Base-by-base conservation (phyloP, 2,113 vertebrate species). In the Desmodus rotundus region DNA sequence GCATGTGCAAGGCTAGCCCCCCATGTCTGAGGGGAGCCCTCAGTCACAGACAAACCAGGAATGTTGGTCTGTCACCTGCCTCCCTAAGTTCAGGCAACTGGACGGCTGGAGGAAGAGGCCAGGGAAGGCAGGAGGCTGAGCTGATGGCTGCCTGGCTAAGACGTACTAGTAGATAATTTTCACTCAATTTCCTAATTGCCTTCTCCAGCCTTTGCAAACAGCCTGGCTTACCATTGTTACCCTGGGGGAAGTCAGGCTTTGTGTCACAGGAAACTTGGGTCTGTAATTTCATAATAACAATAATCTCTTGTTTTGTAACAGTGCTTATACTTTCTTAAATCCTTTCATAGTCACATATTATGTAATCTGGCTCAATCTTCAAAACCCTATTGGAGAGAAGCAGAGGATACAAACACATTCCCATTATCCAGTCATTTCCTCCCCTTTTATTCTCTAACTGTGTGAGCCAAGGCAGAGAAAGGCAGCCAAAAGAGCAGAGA, bases 241-340 rank as follows among this genome's bases (percentile, higher is more conserved):
- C 70, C 65, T 13, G 52, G 56, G n/a, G 26, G 56, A 83, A 43
- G 24, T 52, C 31, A 80, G n/a, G 22, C 52, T 87, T 56, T 72
- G 17, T 72, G 41, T 88, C 16, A 43, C 56, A 47, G 36, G 38
- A 72, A 33, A 54, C 65, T 77, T 7, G 17, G 74, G n/a, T 7
- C 47, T 43, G 6, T 68, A 26, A 70, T 87, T 93, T 83, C 67
- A 70, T 45, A 38, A 24, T 31, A 81, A 65, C 31, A 47, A 28
- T 91, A 50, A 72, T 90, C 84, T 92, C 87, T 80, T 83, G 74
- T 50, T 67, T 91, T 91, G 7, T 20, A 80, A 45, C 2, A 38
- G 54, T 45, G 38, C 70, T 41, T 45, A 70, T 80, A 76, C n/a
- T 58, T 86, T 31, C 22, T 43, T 70, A 56, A 54, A 76, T 84